Conservation (phyloP, 2,113 vertebrate genomes). For the Geococcyx californianus region DNA sequence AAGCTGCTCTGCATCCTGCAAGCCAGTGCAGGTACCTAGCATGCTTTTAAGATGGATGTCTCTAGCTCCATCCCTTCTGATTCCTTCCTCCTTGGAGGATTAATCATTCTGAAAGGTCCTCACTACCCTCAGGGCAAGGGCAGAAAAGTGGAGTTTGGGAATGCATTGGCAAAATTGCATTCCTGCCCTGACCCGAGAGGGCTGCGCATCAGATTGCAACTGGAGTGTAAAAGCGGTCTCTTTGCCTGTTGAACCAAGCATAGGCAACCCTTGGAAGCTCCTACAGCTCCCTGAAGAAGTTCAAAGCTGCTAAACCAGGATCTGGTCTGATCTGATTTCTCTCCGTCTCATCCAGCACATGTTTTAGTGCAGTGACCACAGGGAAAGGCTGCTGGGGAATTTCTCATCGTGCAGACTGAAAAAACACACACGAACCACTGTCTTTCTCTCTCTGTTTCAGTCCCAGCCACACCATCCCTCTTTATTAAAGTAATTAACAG, state of each 20-base stretch:
- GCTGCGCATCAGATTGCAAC: slow-evolving; percentile 36
- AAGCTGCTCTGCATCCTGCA: neutral
- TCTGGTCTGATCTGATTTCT: neutral
- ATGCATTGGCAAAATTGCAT: neutral
- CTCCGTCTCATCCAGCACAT: neutral
- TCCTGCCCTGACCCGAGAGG: neutral
- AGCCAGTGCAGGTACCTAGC: neutral
- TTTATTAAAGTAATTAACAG: slow-evolving; percentile 88
- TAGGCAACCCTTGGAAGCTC: neutral
- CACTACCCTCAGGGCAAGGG: neutral
- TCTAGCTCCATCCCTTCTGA: neutral
- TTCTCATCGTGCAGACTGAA: neutral
- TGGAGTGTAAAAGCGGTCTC: neutral
- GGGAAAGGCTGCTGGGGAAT: neutral
- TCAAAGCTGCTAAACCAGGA: neutral
- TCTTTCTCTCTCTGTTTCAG: slow-evolving; percentile 75
- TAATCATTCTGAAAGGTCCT: slow-evolving; percentile 24
- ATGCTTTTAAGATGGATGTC: neutral
- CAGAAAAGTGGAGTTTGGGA: slow-evolving; percentile 34
- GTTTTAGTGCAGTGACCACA: neutral
- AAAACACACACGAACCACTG: neutral
- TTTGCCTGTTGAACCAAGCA: neutral
- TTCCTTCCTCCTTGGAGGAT: slow-evolving; percentile 2
- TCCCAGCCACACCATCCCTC: slow-evolving; percentile 87
- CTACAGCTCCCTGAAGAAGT: neutral